Base-by-base conservation (phyloP, 1,140 invertebrate genomes). In the Lysiphlebus fabarum region DNA sequence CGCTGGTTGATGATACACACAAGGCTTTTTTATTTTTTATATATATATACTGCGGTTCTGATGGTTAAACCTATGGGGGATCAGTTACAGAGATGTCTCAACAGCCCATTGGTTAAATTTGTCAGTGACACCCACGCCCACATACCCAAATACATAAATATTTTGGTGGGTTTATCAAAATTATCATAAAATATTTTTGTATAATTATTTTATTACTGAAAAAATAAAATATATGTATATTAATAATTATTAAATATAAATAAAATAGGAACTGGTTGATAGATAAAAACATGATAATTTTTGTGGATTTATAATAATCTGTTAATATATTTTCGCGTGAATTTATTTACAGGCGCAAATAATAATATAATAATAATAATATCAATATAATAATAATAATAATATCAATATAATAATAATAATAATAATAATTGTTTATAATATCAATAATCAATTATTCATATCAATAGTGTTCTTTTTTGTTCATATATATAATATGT, bases 291-390 rank as follows among this genome's bases (percentile, higher is more conserved):
- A 34, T n/a, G 2, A 38, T n/a, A 2, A 34, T 10, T 10, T 48
- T 14, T 9, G 12, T 59, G n/a, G 38, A 37, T 64, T 76, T 66
- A 75, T 79, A 78, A 75, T 79, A 79, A 79, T 78, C 70, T 74
- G 68, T 72, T 74, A 71, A 77, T 78, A 78, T 79, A 77, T 77
- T 77, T 79, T 77, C 71, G 74, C 74, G 75, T 73, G 69, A 72
- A 74, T 72, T 69, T 79, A 78, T 79, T 69, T 78, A 79, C 77
- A 79, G 72, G 70, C 73, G 74, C 72, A 78, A 76, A 78, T 78
- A 73, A 75, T 26, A 26, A 26, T 26, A 26, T 26, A 26, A 26
- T 26, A 26, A 26, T 26, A 26, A 26, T 26, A 26, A 2, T 4
- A 26, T 2, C 4, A 26, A 75, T 73, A 70, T 75, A 73, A 65